phyloP scores from a whole-genome alignment of 2,888 invertebrate genomes.

The Antheraea assamensis region DNA sequence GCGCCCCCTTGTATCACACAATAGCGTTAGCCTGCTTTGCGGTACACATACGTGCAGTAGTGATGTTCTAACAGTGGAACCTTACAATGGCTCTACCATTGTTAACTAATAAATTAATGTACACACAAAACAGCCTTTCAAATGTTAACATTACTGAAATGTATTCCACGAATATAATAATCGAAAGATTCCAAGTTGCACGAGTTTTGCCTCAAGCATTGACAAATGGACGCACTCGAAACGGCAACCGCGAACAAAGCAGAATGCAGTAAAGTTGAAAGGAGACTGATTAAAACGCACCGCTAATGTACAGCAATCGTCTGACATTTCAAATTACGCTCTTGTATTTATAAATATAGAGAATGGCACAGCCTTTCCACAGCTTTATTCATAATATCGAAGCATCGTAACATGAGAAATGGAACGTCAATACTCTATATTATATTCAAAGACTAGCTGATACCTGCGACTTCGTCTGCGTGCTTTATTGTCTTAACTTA shows the following conservation, averaged over 20 bases:
- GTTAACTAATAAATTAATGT: background rate
- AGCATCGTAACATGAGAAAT: too few relatives aligned
- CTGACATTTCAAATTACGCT: constrained; percentile 7
- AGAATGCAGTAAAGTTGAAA: constrained; percentile 3
- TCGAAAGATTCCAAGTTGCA: constrained; percentile 2
- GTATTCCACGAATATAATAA: background rate
- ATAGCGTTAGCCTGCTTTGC: too few relatives aligned
- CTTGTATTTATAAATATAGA: background rate
- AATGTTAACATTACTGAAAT: background rate
- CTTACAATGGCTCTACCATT: background rate
- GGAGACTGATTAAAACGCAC: constrained; percentile 14
- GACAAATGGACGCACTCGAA: constrained; percentile 12
- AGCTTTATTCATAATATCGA: background rate
- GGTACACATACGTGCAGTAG: too few relatives aligned
- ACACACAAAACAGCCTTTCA: background rate
- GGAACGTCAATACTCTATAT: too few relatives aligned
- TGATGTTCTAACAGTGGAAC: background rate
- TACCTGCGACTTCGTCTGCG: too few relatives aligned
- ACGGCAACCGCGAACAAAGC: constrained; percentile 2
- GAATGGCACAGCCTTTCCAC: background rate
- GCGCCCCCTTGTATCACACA: too few relatives aligned
- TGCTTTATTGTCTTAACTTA: too few relatives aligned
- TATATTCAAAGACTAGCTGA: too few relatives aligned
- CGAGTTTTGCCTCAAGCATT: constrained; percentile 16
- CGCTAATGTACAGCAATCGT: constrained; percentile 10